These are phyloP conservation scores for Sycophaga agraensis DNA, from an alignment of 1,140 invertebrate genomes.

Conservation along the genomic window DNA sequence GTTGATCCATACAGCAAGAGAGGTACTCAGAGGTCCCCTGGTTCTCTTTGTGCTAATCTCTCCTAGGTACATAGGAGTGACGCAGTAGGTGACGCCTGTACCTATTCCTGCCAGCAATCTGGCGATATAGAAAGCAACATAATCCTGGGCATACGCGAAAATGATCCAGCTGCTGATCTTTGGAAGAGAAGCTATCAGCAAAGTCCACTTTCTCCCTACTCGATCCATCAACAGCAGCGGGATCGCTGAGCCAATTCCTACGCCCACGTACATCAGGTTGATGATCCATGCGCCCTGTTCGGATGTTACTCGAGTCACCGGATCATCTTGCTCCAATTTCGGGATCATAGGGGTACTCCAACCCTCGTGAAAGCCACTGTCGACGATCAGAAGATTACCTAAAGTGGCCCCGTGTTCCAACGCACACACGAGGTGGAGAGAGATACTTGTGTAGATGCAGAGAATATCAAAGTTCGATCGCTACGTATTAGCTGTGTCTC, in stretches of 20 bases:
- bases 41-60: slow-evolving; percentile 63
- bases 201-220: slow-evolving; percentile 61
- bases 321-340: slow-evolving; percentile 46
- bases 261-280: slow-evolving; percentile 51
- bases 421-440: background rate
- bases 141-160: slow-evolving; percentile 50
- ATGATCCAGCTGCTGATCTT: slow-evolving; percentile 62
- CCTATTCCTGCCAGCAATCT: slow-evolving; percentile 57
- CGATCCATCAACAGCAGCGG: slow-evolving; percentile 61
- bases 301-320: slow-evolving; percentile 34
- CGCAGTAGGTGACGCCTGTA: slow-evolving; percentile 54
- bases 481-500: background rate
- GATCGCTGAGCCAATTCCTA: slow-evolving; percentile 47
- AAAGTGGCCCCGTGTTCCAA: slow-evolving; percentile 1
- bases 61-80: slow-evolving; percentile 63
- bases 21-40: slow-evolving; percentile 62
- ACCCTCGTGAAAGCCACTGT: slow-evolving; percentile 53
- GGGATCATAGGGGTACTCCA: slow-evolving; percentile 52
- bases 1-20: slow-evolving; percentile 62
- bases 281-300: slow-evolving; percentile 46
- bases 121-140: slow-evolving; percentile 49
- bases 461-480: slow-evolving; percentile 10
- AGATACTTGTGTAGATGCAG: background rate
- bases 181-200: slow-evolving; percentile 58
- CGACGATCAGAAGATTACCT: slow-evolving; percentile 54